Evolutionary conservation across 2,888 invertebrate genomes (phyloP), one percentile per base, ranked within the genome.

Genomic region (Drosophila nr. fundita): DNA sequence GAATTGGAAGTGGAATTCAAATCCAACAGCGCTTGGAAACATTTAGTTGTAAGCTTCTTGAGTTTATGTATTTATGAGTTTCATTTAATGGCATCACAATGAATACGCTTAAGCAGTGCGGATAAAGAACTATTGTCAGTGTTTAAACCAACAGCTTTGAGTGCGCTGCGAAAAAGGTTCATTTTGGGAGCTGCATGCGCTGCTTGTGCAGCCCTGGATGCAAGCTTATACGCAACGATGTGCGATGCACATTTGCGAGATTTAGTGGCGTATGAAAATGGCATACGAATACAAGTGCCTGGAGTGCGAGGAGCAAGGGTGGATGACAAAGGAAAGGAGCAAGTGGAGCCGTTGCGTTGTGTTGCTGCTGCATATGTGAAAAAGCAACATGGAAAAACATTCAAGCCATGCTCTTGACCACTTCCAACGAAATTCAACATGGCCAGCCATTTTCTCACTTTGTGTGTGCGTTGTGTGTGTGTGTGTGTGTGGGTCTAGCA

Each of bases 261-360:
- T 86, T 83, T 82, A 82, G 77, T 82, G 67, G 77, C 77, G 68
- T 68, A 82, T 74, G 76, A 86, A 85, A 82, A 80, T 74, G 64
- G 72, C 71, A 77, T 30, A 65, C 54, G 68, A 78, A 64, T 63
- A 50, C 54, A 57, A 45, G 62, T 32, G 72, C 50, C 58, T 55
- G 65, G 64, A 52, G 21, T 21, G 21, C 45, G 76, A 52, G 52
- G 40, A 48, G 63, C 66, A 68, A 57, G 54, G 63, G 34, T 40
- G 50, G 11, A 45, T 21, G 63, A 50, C 18, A 34, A 48, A 21
- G 40, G 27, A 36, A 21, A 42, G 30, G 61, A 32, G 64, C 29
- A 30, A 48, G 24, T 48, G 36, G 45, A 18, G 30, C 30, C 3
- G 38, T 29, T 11, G 60, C 36, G 49, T 55, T 64, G 68, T 21